Evolutionary conservation across 2,113 vertebrate species (phyloP), one percentile per base, ranked within the genome.

Genomic region (Erinaceus europaeus): DNA sequence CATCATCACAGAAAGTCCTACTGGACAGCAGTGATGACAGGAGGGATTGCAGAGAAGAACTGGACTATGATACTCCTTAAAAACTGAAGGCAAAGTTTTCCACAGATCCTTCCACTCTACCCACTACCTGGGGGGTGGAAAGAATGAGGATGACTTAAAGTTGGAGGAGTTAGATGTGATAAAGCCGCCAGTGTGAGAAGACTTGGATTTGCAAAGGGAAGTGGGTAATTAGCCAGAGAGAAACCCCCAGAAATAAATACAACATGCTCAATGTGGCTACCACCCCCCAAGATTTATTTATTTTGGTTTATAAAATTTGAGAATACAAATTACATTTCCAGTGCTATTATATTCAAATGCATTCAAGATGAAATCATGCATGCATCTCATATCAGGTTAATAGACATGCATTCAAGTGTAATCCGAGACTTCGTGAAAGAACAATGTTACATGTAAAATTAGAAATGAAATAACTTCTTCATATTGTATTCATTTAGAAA

Each of bases 321-420:
- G 87, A 94, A 95, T 90, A 96, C 95, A 96, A 96, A 96, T 95
- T 94, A 88, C 93, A 96, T 96, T 94, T 96, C 94, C 92, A 96
- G 93, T 94, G 91, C 91, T 90, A 93, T 96, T 94, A 93, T 95
- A 94, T 95, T 95, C 89, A 97, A 96, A 96, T 90, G 40, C 68
- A 93, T 73, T 94, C 81, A 94, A 52, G 67, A 90, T 94, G 87
- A 94, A 95, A 90, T 92, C 94, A 95, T 83, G 86, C 84, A 89
- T 88, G 76, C 75, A 94, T 94, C 94, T 95, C 86, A 62, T 94
- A 96, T 95, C 93, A 72, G 61, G 44, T 93, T 94, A 95, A 85
- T 88, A 94, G 88, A 89, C 87, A 94, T 13, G 44, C 74, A 95
- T 95, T 93, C 62, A 23, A 53, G 87, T 61, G 88, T 88, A 94